Conservation (phyloP, 2,888 invertebrate species). For the Chymomyza amoena region DNA sequence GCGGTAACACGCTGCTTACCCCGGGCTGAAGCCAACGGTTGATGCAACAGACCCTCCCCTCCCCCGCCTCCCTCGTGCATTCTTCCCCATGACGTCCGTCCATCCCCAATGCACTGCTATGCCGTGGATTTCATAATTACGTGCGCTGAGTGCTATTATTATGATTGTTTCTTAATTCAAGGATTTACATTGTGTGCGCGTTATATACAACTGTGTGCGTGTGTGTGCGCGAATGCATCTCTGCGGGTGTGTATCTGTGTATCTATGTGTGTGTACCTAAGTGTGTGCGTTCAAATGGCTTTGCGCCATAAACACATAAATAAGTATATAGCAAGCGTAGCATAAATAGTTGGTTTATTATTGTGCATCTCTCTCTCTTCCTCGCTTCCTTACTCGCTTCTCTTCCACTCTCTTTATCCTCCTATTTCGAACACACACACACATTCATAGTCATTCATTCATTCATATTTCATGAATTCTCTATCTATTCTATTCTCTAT, state of each 20-base stretch:
- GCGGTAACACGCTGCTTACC: slow-evolving; percentile 37
- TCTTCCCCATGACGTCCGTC: neutral
- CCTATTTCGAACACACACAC: neutral
- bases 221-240: slow-evolving; percentile 6
- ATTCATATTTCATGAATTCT: slow-evolving; percentile 29
- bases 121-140: slow-evolving; percentile 60
- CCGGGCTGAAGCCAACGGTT: slow-evolving; percentile 23
- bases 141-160: slow-evolving; percentile 66
- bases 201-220: slow-evolving; percentile 25
- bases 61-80: slow-evolving; percentile 14
- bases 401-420: neutral
- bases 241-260: neutral
- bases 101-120: slow-evolving; percentile 19
- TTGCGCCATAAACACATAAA: slow-evolving; percentile 1
- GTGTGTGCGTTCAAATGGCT: slow-evolving; percentile 1
- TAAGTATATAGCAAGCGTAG: slow-evolving; percentile 1
- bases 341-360: slow-evolving; percentile 30
- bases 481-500: slow-evolving; percentile 12
- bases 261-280: neutral
- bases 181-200: slow-evolving; percentile 44
- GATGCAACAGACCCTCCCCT: slow-evolving; percentile 15
- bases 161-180: slow-evolving; percentile 74
- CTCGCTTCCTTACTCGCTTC: neutral
- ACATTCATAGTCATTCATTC: slow-evolving; percentile 18
- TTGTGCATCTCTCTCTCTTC: slow-evolving; percentile 3